These are phyloP conservation scores for Iselma pallidipennis DNA, from an alignment of 2,888 invertebrate genomes.

Conservation along the genomic window DNA sequence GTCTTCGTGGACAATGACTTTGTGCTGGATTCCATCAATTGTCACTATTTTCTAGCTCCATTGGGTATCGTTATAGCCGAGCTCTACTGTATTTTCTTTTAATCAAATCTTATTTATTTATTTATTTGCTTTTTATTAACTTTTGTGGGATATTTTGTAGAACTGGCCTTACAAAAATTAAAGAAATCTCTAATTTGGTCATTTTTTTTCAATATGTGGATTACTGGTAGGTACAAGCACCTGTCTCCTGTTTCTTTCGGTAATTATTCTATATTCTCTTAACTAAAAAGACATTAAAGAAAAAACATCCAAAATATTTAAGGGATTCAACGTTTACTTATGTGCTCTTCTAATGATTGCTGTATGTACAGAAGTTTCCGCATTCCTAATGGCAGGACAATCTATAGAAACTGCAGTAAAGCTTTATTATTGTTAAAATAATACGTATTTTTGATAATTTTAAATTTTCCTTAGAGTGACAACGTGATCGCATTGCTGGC, in stretches of 20 bases:
- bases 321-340: not conserved
- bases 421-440: not conserved
- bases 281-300: too few relatives aligned
- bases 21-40: too few relatives aligned
- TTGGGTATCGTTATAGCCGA: too few relatives aligned
- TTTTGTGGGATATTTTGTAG: not conserved
- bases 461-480: too few relatives aligned
- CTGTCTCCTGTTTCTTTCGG: not conserved
- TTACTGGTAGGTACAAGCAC: not conserved
- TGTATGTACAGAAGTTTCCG: not conserved
- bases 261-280: not conserved
- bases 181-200: not conserved
- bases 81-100: too few relatives aligned
- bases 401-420: not conserved
- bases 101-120: not conserved
- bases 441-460: too few relatives aligned
- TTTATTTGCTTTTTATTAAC: too few relatives aligned
- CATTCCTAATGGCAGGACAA: not conserved
- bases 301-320: not conserved
- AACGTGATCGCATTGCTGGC: too few relatives aligned
- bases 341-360: not conserved
- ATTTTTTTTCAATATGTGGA: not conserved
- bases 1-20: too few relatives aligned
- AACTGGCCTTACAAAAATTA: not conserved
- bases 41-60: too few relatives aligned